phyloP scores from a whole-genome alignment of 2,888 invertebrate genomes.

The Phalera bucephala region DNA sequence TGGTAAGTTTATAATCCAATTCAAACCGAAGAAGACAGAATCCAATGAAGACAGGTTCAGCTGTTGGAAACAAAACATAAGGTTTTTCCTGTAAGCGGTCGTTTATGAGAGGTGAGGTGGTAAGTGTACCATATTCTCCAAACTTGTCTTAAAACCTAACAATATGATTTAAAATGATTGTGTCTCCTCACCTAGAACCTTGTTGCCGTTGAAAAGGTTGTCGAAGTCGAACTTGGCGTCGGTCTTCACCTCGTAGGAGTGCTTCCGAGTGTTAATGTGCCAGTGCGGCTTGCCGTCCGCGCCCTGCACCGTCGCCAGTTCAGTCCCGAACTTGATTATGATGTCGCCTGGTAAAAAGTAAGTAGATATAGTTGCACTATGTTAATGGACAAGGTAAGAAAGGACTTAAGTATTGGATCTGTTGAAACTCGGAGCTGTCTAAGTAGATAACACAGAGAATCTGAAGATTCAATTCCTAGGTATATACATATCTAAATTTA shows the following conservation, averaged over 20 bases:
- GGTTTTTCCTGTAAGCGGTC: too few relatives aligned
- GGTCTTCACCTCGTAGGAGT: slow-evolving; percentile 53
- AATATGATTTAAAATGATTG: neutral
- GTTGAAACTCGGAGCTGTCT: neutral
- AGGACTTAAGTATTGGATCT: too few relatives aligned
- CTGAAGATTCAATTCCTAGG: too few relatives aligned
- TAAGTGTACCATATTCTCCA: neutral
- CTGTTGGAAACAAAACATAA: too few relatives aligned
- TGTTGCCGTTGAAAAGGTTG: slow-evolving; percentile 71
- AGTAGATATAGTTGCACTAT: too few relatives aligned
- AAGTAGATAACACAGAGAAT: neutral
- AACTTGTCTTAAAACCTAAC: neutral
- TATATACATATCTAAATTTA: too few relatives aligned
- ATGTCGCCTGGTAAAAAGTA: slow-evolving; percentile 54
- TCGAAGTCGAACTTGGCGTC: slow-evolving; percentile 58
- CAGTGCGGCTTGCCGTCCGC: slow-evolving; percentile 65
- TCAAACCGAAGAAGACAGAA: too few relatives aligned
- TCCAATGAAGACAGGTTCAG: too few relatives aligned
- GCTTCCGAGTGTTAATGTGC: slow-evolving; percentile 57
- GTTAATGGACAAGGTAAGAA: too few relatives aligned
- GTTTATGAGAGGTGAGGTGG: too few relatives aligned
- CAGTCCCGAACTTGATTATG: slow-evolving; percentile 48
- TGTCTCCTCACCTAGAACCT: slow-evolving; percentile 46
- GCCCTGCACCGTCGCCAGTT: slow-evolving; percentile 45
- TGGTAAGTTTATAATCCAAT: neutral